Conservation (phyloP, 2,113 vertebrate genomes). For the cat (Felis catus) region DNA sequence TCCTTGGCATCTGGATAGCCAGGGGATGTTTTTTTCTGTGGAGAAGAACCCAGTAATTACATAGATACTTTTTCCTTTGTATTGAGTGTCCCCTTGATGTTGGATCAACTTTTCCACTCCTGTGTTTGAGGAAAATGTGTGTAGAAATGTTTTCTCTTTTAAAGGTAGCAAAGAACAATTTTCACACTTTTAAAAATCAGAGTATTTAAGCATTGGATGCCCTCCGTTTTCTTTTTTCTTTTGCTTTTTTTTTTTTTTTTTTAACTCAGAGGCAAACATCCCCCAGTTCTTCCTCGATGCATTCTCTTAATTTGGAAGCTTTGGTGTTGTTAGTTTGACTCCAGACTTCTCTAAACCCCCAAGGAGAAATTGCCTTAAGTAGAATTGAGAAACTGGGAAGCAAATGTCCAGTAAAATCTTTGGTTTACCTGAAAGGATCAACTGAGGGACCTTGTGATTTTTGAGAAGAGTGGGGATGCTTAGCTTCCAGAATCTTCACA, state of each 20-base stretch:
- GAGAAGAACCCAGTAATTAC: not conserved
- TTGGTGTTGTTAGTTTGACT: not conserved
- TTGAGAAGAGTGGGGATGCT: not conserved
- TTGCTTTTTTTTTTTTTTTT: not conserved
- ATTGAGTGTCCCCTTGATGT: not conserved
- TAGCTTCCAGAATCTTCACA: not conserved
- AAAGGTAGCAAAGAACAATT: not conserved
- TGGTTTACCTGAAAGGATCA: not conserved
- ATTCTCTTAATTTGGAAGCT: not conserved
- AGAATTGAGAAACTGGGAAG: not conserved
- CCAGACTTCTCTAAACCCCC: not conserved
- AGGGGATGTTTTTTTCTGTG: not conserved
- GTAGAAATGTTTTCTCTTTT: not conserved
- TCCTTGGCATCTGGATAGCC: not conserved
- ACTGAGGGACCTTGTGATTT: not conserved
- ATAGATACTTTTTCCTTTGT: not conserved
- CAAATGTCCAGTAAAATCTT: not conserved
- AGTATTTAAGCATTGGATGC: not conserved
- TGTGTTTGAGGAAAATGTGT: conserved; percentile 24
- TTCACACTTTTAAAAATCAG: not conserved
- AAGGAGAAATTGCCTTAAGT: not conserved
- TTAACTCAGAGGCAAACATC: not conserved
- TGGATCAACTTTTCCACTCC: not conserved
- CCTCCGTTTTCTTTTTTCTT: not conserved
- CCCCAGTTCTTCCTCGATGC: not conserved